Conservation (phyloP, 1,140 invertebrate species). For the Theocolax elegans region DNA sequence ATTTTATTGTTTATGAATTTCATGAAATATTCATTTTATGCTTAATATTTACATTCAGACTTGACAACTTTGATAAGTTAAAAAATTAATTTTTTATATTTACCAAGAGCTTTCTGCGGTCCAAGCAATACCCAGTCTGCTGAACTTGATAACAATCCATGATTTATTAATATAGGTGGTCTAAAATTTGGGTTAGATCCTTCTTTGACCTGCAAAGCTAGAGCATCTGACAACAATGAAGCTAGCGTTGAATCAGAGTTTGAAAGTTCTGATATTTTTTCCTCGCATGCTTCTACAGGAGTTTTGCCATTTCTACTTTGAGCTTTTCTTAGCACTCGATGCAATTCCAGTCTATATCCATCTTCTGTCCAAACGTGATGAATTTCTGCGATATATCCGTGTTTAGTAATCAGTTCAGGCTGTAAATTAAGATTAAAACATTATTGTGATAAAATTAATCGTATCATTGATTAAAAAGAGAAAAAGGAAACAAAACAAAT, state of each 20-base stretch:
- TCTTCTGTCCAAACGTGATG: constrained; percentile 77
- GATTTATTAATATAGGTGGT: constrained; percentile 75
- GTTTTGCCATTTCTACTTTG: constrained; percentile 32
- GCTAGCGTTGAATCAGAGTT: constrained; percentile 10
- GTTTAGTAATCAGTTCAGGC: constrained; percentile 67
- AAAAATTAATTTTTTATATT: no score
- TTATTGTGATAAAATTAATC: constrained; percentile 3
- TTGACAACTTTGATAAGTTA: no score
- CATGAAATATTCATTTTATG: no score
- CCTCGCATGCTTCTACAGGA: constrained; percentile 5
- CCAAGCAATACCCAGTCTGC: constrained; percentile 80
- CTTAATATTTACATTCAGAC: no score
- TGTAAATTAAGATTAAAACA: constrained; percentile 53
- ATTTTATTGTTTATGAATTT: no score
- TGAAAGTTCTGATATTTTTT: constrained; percentile 16
- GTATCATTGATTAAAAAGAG: constrained; percentile 3
- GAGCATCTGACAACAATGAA: constrained; percentile 12
- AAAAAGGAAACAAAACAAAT: constrained; percentile 4
- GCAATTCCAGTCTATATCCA: constrained; percentile 77
- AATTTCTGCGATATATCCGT: constrained; percentile 75
- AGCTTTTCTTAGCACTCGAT: constrained; percentile 71
- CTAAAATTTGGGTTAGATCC: constrained; percentile 44
- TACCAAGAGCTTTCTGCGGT: constrained; percentile 74
- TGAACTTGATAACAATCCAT: constrained; percentile 80
- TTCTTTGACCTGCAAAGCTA: constrained; percentile 30